Base-by-base conservation (phyloP, 2,113 vertebrate genomes). In the Beaufortia kweichowensis region DNA sequence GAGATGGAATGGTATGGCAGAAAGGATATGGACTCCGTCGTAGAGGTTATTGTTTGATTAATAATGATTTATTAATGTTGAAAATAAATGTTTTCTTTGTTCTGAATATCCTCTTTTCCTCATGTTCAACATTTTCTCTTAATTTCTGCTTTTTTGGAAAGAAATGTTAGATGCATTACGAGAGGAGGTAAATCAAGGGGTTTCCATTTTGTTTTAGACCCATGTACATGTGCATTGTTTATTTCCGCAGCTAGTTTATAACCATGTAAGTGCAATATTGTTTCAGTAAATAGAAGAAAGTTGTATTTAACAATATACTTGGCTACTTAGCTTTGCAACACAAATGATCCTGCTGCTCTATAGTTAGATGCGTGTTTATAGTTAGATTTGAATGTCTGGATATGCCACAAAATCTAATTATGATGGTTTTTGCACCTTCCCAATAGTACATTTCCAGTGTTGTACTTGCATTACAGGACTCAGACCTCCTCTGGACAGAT, bases 401-500 rank as follows among this genome's bases (percentile, higher is more conserved):
- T 2, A 8, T 23, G 41, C 41, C 12, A 17, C 5, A 5, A 15
- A 55, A 23, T 24, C 21, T 19, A 53, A 73, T 57, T 31, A 24
- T 35, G 26, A 63, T 66, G 7, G 11, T 7, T 66, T 64, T 71
- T 72, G 15, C 19, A 56, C 2, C 48, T 6, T 67, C 4, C 43
- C 26, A 21, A 26, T 39, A n/a, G 3, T 8, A 26, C 28, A 50
- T 28, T 9, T 79, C 23, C n/a, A 1, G 26, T 65, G 3, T 35
- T 21, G 48, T 81, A 33, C 28, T 21, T 57, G 2, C 50, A 23
- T 88, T 88, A 64, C 87, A 99, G 97, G 96, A 97, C 87, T 95
- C 94, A 35, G 96, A 99, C 79, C 93, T 97, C 6, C 92, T 99
- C 0, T 99, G 97, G 97, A 93, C 92, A 0, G 97, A 99, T 85